These are phyloP conservation scores for Cryptoleucopteryx plumbea DNA, from an alignment of 2,113 vertebrate genomes.

Conservation along the genomic window DNA sequence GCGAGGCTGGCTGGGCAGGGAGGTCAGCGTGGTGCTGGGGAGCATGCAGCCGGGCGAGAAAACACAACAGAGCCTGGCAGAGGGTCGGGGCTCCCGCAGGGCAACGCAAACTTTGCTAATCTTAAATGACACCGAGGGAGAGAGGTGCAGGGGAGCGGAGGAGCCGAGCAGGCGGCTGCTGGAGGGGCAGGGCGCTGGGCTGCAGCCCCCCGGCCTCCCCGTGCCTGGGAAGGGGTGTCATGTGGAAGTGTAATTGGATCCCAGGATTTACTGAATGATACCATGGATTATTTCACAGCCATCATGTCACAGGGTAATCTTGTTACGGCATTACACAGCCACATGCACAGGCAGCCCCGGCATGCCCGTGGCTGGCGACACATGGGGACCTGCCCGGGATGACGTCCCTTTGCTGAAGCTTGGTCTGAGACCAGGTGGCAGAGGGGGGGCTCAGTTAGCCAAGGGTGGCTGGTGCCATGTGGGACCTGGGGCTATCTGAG, in stretches of 20 bases:
- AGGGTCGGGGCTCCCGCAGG: neutral
- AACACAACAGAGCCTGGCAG: neutral
- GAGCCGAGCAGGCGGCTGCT: neutral
- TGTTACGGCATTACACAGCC: constrained; percentile 2
- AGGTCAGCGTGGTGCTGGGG: neutral
- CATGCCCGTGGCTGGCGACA: neutral
- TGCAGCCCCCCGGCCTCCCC: neutral
- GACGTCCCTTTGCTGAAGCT: neutral
- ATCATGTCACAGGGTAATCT: constrained; percentile 25
- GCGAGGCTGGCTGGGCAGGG: neutral
- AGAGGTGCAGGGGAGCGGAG: neutral
- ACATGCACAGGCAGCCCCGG: rapidly evolving
- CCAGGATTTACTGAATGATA: constrained; percentile 36
- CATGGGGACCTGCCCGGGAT: neutral
- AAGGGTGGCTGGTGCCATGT: too few relatives aligned
- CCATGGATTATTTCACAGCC: constrained; percentile 31
- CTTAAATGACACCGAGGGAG: neutral
- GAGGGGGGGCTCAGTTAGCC: neutral
- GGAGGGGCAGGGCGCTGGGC: neutral
- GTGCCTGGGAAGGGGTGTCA: neutral
- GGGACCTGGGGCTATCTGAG: neutral
- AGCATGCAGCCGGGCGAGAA: rapidly evolving
- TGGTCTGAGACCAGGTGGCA: neutral
- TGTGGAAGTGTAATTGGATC: constrained; percentile 40
- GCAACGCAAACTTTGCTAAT: neutral